phyloP scores from a whole-genome alignment of 2,113 vertebrate genomes.

The Prionailurus viverrinus region DNA sequence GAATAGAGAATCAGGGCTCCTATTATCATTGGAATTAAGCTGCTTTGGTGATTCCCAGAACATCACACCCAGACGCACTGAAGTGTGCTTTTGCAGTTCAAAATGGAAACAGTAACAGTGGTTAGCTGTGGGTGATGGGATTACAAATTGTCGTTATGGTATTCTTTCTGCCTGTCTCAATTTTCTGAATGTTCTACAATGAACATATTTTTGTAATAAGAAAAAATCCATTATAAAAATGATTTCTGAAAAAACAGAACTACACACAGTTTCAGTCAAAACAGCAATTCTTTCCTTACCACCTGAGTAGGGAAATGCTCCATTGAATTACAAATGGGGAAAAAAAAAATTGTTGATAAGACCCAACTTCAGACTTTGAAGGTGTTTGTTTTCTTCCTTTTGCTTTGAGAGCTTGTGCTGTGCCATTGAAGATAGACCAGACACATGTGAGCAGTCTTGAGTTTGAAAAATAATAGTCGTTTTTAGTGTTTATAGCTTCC shows the following conservation, averaged over 20 bases:
- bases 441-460: not conserved
- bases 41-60: not conserved
- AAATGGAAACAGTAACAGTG: slow-evolving; percentile 18
- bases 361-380: slow-evolving; percentile 54
- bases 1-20: not conserved
- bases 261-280: slow-evolving; percentile 19
- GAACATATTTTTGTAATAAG: slow-evolving; percentile 60
- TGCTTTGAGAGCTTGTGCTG: slow-evolving; percentile 17
- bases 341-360: not conserved
- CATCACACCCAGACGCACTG: not conserved
- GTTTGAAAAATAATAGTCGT: slow-evolving; percentile 24
- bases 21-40: not conserved
- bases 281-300: slow-evolving; percentile 2
- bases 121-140: not conserved
- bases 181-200: slow-evolving; percentile 63
- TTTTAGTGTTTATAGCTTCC: slow-evolving; percentile 53
- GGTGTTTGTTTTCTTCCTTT: slow-evolving; percentile 65
- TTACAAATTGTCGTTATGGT: slow-evolving; percentile 52
- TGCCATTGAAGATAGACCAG: not conserved
- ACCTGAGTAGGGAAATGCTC: slow-evolving; percentile 23
- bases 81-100: not conserved
- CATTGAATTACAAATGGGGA: slow-evolving; percentile 36
- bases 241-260: not conserved
- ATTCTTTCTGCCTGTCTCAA: not conserved
- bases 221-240: slow-evolving; percentile 46